Conservation (phyloP, 1,140 invertebrate species). For the Leguminivora glycinivorella region DNA sequence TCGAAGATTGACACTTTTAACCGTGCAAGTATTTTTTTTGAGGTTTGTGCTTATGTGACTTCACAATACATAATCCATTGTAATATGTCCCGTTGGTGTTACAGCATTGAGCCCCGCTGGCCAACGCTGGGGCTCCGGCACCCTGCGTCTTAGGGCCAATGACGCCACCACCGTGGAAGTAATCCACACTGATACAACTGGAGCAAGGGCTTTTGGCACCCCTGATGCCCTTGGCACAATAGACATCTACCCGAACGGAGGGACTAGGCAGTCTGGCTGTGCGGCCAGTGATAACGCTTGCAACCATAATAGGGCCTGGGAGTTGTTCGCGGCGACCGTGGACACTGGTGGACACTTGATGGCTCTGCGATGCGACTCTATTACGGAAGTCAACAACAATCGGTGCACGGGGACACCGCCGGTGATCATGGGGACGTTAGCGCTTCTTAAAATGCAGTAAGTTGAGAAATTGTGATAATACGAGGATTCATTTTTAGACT, state of each 20-base stretch:
- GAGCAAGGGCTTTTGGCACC: slow-evolving; percentile 45
- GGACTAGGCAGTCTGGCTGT: slow-evolving; percentile 86
- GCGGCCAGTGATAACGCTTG: slow-evolving; percentile 37
- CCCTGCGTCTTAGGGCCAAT: slow-evolving; percentile 34
- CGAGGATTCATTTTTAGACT: too few relatives aligned
- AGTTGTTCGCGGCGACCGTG: slow-evolving; percentile 50
- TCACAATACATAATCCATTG: not conserved
- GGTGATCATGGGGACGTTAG: slow-evolving; percentile 45
- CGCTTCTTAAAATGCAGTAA: slow-evolving; percentile 45
- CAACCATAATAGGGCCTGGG: slow-evolving; percentile 57
- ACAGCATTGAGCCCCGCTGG: slow-evolving; percentile 54
- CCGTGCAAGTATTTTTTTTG: too few relatives aligned
- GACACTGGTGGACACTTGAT: slow-evolving; percentile 29
- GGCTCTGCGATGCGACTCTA: slow-evolving; percentile 43
- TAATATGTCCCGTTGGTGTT: slow-evolving; percentile 17
- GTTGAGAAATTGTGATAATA: too few relatives aligned
- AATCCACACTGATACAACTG: slow-evolving; percentile 57
- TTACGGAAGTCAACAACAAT: slow-evolving; percentile 45
- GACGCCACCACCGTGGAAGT: slow-evolving; percentile 62
- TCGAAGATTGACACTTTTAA: too few relatives aligned
- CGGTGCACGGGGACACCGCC: slow-evolving; percentile 39
- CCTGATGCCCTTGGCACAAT: slow-evolving; percentile 74
- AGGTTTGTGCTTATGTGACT: too few relatives aligned
- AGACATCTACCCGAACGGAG: slow-evolving; percentile 89
- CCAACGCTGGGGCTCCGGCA: slow-evolving; percentile 42